A percentile compares a stretch with the other conserved stretches of the same genome.
Conservation (phyloP, 2,888 invertebrate genomes). For the Machimus atricapillus region DNA sequence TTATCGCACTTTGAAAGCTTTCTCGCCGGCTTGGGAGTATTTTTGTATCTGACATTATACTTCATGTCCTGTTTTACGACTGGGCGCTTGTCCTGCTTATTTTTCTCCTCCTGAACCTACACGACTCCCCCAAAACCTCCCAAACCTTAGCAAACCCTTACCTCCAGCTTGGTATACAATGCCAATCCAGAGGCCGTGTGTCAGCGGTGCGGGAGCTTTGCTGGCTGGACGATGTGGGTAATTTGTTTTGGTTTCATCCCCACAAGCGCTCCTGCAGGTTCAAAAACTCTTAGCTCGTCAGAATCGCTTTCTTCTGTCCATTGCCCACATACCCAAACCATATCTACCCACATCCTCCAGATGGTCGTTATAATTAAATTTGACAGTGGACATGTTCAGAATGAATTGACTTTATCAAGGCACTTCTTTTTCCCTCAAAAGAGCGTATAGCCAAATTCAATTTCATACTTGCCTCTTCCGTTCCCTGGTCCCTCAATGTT, state of each 20-base stretch:
- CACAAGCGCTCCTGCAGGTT: not conserved
- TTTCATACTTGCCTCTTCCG: not conserved
- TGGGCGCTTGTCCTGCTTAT: not conserved
- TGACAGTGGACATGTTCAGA: conserved; percentile 25
- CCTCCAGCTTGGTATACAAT: not conserved
- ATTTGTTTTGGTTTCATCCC: conserved; percentile 16
- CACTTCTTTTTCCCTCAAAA: not conserved
- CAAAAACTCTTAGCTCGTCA: conserved; percentile 2
- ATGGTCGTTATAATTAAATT: conserved; percentile 23
- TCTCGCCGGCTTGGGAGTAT: conserved; percentile 7
- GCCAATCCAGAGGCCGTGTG: not conserved
- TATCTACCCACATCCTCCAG: not conserved
- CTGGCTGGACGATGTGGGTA: not conserved
- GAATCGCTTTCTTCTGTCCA: conserved; percentile 2
- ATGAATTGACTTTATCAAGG: conserved; percentile 12
- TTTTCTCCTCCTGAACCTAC: not conserved
- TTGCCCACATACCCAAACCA: not conserved
- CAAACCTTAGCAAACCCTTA: not conserved
- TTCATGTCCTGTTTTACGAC: conserved; percentile 4
- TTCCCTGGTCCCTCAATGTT: not conserved
- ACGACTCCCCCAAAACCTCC: not conserved
- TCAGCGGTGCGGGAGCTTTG: not conserved
- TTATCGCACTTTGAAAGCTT: conserved; percentile 20
- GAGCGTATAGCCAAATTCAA: not conserved
- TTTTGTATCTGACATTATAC: conserved; percentile 19